Evolutionary conservation across 2,888 invertebrate genomes (phyloP).

Genomic region (Eueremaeus valkanovi): DNA sequence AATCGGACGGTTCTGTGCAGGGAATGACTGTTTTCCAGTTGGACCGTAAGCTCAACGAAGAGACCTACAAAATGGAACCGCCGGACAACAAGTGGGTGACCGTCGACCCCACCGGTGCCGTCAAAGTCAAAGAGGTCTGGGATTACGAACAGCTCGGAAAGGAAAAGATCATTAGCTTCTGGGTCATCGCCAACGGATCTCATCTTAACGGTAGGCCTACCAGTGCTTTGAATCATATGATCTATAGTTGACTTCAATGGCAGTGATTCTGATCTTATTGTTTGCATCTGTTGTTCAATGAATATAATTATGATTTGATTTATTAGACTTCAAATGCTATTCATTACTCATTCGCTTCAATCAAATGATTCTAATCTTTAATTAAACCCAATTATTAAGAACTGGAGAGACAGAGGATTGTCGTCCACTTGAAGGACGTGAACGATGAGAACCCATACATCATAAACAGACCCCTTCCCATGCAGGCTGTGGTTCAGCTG

Average conservation of each 20-base stretch:
- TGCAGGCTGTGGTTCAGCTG: conserved; percentile 93
- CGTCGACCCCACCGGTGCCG: conserved; percentile 83
- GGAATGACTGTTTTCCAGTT: conserved; percentile 81
- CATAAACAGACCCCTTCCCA: conserved; percentile 92
- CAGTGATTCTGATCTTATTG: too few species aligned
- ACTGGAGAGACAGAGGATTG: conserved; percentile 82
- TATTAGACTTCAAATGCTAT: too few species aligned
- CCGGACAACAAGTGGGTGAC: conserved; percentile 90
- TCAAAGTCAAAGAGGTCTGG: conserved; percentile 93
- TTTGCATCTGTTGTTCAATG: too few species aligned
- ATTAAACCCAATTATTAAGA: conserved; percentile 60
- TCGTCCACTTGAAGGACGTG: conserved; percentile 89
- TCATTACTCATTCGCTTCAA: too few species aligned
- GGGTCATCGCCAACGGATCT: conserved; percentile 87
- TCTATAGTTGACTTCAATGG: too few species aligned
- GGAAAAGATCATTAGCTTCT: conserved; percentile 91
- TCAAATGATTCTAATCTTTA: too few species aligned
- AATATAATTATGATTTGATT: too few species aligned
- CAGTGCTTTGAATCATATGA: too few species aligned
- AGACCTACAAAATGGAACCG: conserved; percentile 87
- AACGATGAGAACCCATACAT: conserved; percentile 97
- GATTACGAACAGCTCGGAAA: conserved; percentile 90
- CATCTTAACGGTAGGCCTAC: conserved; percentile 68
- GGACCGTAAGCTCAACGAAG: conserved; percentile 85
- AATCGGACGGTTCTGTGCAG: conserved; percentile 82